Conservation (phyloP, 2,113 vertebrate species). For the Orthonyx spaldingii region DNA sequence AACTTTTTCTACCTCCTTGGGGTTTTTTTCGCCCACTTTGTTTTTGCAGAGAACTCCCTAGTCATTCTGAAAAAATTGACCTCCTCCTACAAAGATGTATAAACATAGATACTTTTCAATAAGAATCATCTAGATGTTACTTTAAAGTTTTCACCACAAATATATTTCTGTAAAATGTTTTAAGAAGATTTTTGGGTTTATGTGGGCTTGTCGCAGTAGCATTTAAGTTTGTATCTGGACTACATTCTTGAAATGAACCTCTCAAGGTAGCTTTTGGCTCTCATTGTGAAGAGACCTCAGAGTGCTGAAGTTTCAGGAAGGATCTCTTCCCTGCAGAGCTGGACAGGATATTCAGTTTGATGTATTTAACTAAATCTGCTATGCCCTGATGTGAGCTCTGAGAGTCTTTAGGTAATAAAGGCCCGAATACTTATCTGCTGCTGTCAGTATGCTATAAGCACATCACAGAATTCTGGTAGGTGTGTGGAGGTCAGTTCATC, state of each 20-base stretch:
- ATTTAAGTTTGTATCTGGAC: not conserved
- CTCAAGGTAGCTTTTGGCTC: not conserved
- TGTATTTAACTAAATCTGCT: not conserved
- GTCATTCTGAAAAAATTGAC: not conserved
- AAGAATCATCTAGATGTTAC: not conserved
- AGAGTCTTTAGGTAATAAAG: not conserved
- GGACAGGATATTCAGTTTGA: not conserved
- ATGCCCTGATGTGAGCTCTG: not conserved
- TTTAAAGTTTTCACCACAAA: not conserved
- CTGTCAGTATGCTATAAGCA: not conserved
- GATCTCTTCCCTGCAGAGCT: not conserved
- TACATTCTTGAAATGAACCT: not conserved
- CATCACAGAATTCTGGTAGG: not conserved
- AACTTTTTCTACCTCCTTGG: not conserved
- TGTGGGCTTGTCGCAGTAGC: not conserved
- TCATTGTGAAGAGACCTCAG: not conserved
- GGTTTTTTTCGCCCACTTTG: accelerated
- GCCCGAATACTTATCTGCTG: not conserved
- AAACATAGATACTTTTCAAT: not conserved
- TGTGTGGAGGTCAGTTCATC: not conserved
- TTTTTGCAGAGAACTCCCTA: not conserved
- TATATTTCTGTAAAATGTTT: not conserved
- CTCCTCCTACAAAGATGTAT: not conserved
- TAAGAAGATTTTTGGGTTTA: not conserved
- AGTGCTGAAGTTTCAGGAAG: not conserved